Base-by-base conservation (phyloP, 2,113 vertebrate genomes). In the Oryzias curvinotus region DNA sequence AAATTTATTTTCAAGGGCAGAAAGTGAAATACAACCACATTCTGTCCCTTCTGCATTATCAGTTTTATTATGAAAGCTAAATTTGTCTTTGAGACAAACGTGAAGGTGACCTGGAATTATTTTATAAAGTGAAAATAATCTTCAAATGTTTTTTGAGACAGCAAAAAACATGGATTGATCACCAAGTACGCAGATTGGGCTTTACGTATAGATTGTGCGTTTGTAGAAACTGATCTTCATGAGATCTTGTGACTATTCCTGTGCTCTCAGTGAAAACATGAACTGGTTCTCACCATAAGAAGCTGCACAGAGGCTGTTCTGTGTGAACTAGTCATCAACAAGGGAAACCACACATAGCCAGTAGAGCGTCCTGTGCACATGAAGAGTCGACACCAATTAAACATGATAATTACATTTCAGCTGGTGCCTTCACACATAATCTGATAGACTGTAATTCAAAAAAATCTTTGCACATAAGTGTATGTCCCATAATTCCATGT, bases 271-370 rank as follows among this genome's bases (percentile, higher is more conserved):
- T 42, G 57, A 57, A 65, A 74, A 65, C 82, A 70, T 65, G 77
- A 78, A 65, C 49, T 26, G 70, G 52, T 72, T 84, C 62, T 81
- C 59, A 87, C 65, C 75, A 64, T 47, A 47, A 19, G 60, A 46
- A 64, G 63, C 60, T 21, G 28, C 59, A 74, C 66, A 83, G 71
- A 73, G 68, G 47, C 47, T 41, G 50, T 73, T 72, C 57, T 77
- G 19, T 82, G 45, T 30, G 65, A 75, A 25, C 51, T 51, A 36
- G 25, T 1, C 50, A 44, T 71, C 56, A 55, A 21, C 66, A 44
- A n/a, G 50, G 65, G 36, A 57, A 53, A 19, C 28, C 47, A 19
- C 25, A 23, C 25, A 45, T 56, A 57, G 46, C 18, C 7, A 17
- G 46, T 68, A 60, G 57, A 60, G 57, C 16, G 26, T 65, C 18